These are phyloP conservation scores for Euclidia mi DNA, from an alignment of 2,888 invertebrate genomes.

Conservation along the genomic window DNA sequence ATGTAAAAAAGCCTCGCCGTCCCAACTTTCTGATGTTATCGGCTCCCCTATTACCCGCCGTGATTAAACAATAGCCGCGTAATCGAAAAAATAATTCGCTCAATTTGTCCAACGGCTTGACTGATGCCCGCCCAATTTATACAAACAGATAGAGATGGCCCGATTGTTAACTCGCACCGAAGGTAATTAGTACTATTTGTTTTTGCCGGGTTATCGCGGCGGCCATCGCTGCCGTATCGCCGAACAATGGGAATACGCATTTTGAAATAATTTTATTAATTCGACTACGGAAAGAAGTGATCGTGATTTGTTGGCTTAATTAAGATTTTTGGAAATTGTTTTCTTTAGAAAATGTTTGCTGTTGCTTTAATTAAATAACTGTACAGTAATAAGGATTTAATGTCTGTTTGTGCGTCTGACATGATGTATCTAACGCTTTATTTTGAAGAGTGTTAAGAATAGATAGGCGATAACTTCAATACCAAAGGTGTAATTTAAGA, in stretches of 20 bases:
- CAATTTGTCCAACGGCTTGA: slow-evolving; percentile 80
- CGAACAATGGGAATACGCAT: slow-evolving; percentile 83
- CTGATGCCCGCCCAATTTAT: slow-evolving; percentile 80
- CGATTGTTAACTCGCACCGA: slow-evolving; percentile 81
- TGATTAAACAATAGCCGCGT: slow-evolving; percentile 85
- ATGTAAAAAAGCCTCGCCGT: slow-evolving; percentile 50
- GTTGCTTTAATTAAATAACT: neutral
- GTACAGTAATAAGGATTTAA: neutral
- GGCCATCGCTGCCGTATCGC: slow-evolving; percentile 48
- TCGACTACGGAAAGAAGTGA: slow-evolving; percentile 75
- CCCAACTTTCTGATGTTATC: slow-evolving; percentile 75
- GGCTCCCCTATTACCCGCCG: slow-evolving; percentile 75
- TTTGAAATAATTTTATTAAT: slow-evolving; percentile 81
- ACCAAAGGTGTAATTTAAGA: too few relatives aligned
- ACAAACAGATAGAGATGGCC: slow-evolving; percentile 79
- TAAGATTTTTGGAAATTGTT: slow-evolving; percentile 18
- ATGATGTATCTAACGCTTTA: neutral
- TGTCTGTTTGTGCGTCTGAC: neutral
- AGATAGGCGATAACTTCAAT: too few relatives aligned
- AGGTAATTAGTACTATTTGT: slow-evolving; percentile 89
- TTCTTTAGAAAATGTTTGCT: neutral
- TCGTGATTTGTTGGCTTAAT: slow-evolving; percentile 61
- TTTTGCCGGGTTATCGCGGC: slow-evolving; percentile 78
- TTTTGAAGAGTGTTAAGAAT: neutral
- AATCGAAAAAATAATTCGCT: slow-evolving; percentile 88